These are phyloP conservation scores for Halocaridina rubra DNA, from an alignment of 2,888 invertebrate genomes.

Conservation along the genomic window DNA sequence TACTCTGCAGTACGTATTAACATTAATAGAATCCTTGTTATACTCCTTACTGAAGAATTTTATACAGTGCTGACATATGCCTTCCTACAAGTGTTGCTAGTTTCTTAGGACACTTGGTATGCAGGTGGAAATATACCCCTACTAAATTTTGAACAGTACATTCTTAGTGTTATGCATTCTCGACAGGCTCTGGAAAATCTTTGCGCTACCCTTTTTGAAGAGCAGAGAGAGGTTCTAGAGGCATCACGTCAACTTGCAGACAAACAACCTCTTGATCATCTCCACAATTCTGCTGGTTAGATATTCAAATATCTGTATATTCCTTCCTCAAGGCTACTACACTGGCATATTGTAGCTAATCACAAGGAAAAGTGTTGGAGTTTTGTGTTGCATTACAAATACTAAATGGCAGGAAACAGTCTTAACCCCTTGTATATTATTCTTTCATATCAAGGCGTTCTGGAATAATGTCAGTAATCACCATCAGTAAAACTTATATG, in stretches of 20 bases:
- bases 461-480: too few relatives aligned
- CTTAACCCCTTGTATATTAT: too few relatives aligned
- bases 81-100: background rate
- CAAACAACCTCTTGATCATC: background rate
- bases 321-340: background rate
- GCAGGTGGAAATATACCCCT: too few relatives aligned
- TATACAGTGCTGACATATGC: too few relatives aligned
- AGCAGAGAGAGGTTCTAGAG: conserved; percentile 41
- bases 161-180: background rate
- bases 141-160: background rate
- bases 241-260: conserved; percentile 5
- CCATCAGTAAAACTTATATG: too few relatives aligned
- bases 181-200: conserved; percentile 38
- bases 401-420: too few relatives aligned
- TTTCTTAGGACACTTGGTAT: too few relatives aligned
- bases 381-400: too few relatives aligned
- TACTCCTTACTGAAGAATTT: too few relatives aligned
- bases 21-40: background rate
- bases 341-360: too few relatives aligned
- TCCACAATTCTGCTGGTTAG: conserved; percentile 5
- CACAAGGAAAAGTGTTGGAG: too few relatives aligned
- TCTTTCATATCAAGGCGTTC: too few relatives aligned
- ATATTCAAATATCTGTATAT: background rate
- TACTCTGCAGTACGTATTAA: background rate
- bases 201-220: conserved; percentile 37